phyloP scores from a whole-genome alignment of 2,888 invertebrate genomes.

The Coronaproctus castanopsis region DNA sequence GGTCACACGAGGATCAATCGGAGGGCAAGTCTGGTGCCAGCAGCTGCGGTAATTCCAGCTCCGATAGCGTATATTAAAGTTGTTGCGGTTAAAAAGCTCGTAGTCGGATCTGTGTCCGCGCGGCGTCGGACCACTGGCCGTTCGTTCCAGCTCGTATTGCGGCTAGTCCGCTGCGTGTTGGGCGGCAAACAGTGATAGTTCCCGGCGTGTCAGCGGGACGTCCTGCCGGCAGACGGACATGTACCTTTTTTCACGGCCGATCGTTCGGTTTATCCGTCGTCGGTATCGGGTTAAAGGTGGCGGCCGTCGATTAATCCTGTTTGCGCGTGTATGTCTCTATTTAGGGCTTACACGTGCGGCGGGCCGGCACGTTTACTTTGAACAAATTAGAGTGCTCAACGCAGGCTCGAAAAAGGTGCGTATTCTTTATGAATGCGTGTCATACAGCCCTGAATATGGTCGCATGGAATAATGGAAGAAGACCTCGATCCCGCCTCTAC shows the following conservation, averaged over 20 bases:
- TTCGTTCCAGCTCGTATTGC: constrained; percentile 13
- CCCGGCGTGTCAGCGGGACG: constrained; percentile 16
- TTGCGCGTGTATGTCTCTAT: constrained; percentile 24
- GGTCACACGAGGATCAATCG: constrained; percentile 37
- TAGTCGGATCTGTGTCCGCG: constrained; percentile 32
- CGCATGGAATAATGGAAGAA: constrained; percentile 46
- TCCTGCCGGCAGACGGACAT: constrained; percentile 19
- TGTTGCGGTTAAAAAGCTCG: constrained; percentile 45
- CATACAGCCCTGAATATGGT: constrained; percentile 27
- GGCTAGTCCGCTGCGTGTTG: constrained; percentile 5
- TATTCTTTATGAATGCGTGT: constrained; percentile 1
- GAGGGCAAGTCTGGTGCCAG: constrained; percentile 49
- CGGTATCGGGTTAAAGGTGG: neutral
- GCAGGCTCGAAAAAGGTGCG: constrained; percentile 29
- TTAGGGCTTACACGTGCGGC: constrained; percentile 27
- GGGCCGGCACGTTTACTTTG: constrained; percentile 39
- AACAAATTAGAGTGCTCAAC: constrained; percentile 45
- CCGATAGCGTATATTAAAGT: constrained; percentile 47
- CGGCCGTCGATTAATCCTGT: constrained; percentile 24
- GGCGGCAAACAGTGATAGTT: constrained; percentile 10
- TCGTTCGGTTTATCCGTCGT: neutral
- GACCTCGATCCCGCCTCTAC: constrained; percentile 41
- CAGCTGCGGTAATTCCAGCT: constrained; percentile 53
- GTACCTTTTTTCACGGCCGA: constrained; percentile 2
- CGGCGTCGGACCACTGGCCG: constrained; percentile 31